Conservation (phyloP, 2,888 invertebrate genomes). For the Nomada hirtipes region DNA sequence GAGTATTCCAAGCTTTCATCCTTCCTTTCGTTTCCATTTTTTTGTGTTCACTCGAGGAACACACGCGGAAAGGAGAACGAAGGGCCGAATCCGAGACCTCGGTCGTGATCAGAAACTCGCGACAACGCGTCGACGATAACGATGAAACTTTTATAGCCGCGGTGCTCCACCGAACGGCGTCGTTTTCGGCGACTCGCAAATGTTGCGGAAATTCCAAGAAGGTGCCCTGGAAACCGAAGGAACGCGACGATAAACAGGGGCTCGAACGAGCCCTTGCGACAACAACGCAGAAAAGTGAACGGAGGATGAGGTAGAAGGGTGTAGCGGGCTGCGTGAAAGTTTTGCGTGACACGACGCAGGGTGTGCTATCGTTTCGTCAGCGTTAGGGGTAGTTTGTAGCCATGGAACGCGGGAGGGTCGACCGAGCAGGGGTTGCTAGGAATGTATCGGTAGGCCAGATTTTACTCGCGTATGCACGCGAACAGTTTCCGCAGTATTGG, state of each 20-base stretch:
- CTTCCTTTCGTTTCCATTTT: constrained; percentile 12
- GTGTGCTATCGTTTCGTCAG: constrained; percentile 43
- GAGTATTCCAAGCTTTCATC: constrained; percentile 17
- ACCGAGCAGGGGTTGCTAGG: constrained; percentile 42
- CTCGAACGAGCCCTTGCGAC: not conserved
- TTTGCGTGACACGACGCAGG: constrained; percentile 53
- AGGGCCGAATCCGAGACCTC: not conserved
- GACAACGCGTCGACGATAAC: constrained; percentile 1
- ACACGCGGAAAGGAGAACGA: not conserved
- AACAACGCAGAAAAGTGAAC: constrained; percentile 31
- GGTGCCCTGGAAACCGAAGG: constrained; percentile 3
- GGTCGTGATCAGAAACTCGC: not conserved
- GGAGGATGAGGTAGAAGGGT: constrained; percentile 21
- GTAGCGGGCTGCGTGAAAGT: constrained; percentile 38
- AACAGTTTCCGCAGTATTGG: constrained; percentile 34
- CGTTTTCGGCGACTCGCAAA: not conserved
- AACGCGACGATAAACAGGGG: constrained; percentile 9
- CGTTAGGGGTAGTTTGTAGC: constrained; percentile 6
- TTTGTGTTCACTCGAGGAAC: too few relatives aligned
- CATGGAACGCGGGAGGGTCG: constrained; percentile 41
- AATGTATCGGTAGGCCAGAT: constrained; percentile 58
- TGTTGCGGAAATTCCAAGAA: not conserved
- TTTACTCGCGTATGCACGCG: constrained; percentile 47
- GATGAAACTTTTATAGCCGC: not conserved
- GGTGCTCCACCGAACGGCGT: not conserved